These are phyloP conservation scores for Babylonia areolata DNA, from an alignment of 1,140 invertebrate genomes.

Conservation along the genomic window DNA sequence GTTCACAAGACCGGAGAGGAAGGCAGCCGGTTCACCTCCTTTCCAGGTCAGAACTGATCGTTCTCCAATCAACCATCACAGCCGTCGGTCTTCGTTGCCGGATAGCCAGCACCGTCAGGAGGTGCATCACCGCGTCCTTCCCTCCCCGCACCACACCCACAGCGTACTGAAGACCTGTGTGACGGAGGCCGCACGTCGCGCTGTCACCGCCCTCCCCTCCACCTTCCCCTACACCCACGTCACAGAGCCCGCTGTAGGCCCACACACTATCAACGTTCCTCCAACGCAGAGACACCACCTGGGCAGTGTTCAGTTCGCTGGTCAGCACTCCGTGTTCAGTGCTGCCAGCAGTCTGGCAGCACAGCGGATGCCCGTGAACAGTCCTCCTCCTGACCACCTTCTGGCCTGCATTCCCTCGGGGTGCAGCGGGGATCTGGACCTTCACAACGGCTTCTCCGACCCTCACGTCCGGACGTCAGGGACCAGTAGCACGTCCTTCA, in stretches of 20 bases:
- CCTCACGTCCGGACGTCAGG: conserved; percentile 80
- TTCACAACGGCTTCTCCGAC: conserved; percentile 80
- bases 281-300: background rate
- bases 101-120: background rate
- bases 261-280: background rate
- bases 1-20: background rate
- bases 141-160: too few species aligned
- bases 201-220: too few species aligned
- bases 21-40: background rate
- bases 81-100: conserved; percentile 4
- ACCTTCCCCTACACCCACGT: too few species aligned
- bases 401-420: background rate
- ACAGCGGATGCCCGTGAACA: conserved; percentile 59
- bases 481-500: background rate
- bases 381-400: background rate
- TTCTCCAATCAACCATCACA: background rate
- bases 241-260: background rate
- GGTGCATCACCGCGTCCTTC: too few species aligned
- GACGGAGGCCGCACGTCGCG: too few species aligned
- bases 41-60: too few species aligned
- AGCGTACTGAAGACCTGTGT: too few species aligned
- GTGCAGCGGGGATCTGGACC: conserved; percentile 44
- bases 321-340: too few species aligned
- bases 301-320: too few species aligned
- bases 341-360: conserved; percentile 33